These are phyloP conservation scores for Platycheirus albimanus DNA, from an alignment of 2,888 invertebrate species.

Conservation along the genomic window DNA sequence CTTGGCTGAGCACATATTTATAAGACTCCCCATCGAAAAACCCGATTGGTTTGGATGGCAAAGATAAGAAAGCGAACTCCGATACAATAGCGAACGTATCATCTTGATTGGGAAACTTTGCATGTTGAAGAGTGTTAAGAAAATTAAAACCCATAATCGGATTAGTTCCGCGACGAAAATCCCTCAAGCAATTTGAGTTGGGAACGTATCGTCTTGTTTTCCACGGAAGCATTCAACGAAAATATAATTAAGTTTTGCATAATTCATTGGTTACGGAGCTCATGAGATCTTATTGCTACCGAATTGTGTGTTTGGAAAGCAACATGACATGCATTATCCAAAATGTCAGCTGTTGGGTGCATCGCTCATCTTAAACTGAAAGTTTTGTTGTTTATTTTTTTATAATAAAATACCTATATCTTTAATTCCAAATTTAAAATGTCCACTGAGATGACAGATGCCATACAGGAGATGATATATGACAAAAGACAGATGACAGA, in stretches of 20 bases:
- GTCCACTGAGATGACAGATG: too few species aligned
- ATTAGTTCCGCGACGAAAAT: constrained; percentile 58
- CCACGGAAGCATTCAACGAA: constrained; percentile 41
- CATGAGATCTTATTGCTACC: constrained; percentile 33
- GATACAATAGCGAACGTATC: constrained; percentile 18
- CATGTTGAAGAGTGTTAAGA: constrained; percentile 59
- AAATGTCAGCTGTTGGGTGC: too few species aligned
- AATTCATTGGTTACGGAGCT: constrained; percentile 42
- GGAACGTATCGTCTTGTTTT: constrained; percentile 1
- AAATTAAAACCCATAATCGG: constrained; percentile 69
- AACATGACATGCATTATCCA: too few species aligned
- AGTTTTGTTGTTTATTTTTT: too few species aligned
- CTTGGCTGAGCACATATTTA: constrained; percentile 1
- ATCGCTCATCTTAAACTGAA: too few species aligned
- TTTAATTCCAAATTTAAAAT: too few species aligned
- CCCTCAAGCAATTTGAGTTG: constrained; percentile 22
- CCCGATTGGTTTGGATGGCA: constrained; percentile 17
- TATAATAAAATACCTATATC: too few species aligned
- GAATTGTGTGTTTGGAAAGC: constrained; percentile 21
- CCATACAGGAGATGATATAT: too few species aligned
- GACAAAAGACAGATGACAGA: too few species aligned
- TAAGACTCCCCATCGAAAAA: constrained; percentile 25
- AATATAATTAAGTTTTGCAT: constrained; percentile 68
- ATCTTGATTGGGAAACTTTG: constrained; percentile 64
- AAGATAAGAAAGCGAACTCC: too few species aligned